Evolutionary conservation across 2,797 vertebrate genomes (phyloP), one percentile per base, ranked within the genome.

Genomic region (Momotus momota): DNA sequence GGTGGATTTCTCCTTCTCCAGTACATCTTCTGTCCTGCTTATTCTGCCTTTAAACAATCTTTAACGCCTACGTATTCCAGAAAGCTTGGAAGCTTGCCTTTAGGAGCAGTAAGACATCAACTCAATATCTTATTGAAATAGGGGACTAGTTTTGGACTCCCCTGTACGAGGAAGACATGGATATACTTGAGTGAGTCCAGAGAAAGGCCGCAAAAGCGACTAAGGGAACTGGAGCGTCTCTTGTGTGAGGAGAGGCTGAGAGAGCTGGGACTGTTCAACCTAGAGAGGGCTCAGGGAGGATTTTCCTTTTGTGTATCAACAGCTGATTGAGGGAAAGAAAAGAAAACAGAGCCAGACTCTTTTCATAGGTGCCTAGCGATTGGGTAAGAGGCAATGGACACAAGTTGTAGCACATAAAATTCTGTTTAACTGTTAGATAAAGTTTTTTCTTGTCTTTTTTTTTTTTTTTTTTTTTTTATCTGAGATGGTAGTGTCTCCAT

Each of bases 1-100:
- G 20, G 20, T 67, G 54, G 72, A 75, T 67, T 92, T 84, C 29
- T 90, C 15, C 29, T 77, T 86, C 75, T 91, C 26, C 64, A 77
- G 81, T 43, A 45, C 18, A 29, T 66, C 33, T 71, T 81, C 35
- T 91, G 7, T 84, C 88, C n/a, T 48, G 6, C 64, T 88, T 88
- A 35, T 64, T 86, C 54, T 78, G 22, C 48, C 20, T 83, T 61
- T 84, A 67, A 79, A 52, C 12, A 33, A 5, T 17, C 3, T n/a
- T 94, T 85, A 61, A 25, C 5, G 12, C 14, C 13, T 1, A 2
- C 17, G 6, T 67, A 26, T 65, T 41, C 49, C 29, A 7, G 48
- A 48, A 64, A 81, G 18, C 35, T 72, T 54, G n/a, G 57, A 75
- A 61, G 7, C 8, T 90, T 61, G 41, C 22, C 41, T 83, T 41